A percentile compares a stretch with the other conserved stretches of the same genome.
Evolutionary conservation across 2,797 vertebrate genomes (phyloP).

Genomic region (Synaphobranchus kaupii): DNA sequence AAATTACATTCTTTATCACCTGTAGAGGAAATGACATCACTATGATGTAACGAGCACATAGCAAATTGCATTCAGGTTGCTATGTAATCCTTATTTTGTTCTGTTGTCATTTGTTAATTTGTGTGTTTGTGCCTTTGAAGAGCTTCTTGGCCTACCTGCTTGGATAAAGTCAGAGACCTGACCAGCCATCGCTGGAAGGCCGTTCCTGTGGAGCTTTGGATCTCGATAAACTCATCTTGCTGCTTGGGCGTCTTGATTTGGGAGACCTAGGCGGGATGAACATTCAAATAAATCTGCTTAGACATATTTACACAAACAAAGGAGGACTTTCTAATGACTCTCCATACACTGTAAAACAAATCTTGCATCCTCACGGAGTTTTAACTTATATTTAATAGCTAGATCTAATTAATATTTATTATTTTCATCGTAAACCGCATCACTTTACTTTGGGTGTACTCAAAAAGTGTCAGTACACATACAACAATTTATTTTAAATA

Average conservation of each 20-base stretch:
- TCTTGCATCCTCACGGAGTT: no score
- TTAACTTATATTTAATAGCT: no score
- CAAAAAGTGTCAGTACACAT: no score
- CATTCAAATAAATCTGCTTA: constrained; percentile 13
- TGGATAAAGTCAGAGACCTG: constrained; percentile 84
- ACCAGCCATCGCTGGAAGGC: constrained; percentile 96
- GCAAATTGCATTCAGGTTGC: neutral
- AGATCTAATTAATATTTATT: no score
- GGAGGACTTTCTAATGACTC: neutral
- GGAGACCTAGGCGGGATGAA: constrained; percentile 75
- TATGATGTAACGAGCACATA: constrained; percentile 12
- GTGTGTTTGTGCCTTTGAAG: neutral
- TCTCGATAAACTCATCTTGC: constrained; percentile 97
- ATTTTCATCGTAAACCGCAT: no score
- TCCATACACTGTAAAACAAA: no score
- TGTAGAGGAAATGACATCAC: constrained; percentile 54
- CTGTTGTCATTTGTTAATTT: neutral
- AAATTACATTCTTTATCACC: constrained; percentile 92
- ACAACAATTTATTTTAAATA: no score
- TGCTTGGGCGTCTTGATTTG: constrained; percentile 93
- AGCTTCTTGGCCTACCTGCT: constrained; percentile 78
- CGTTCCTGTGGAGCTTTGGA: constrained; percentile 94
- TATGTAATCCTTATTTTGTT: neutral
- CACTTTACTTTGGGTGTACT: no score
- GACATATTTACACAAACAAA: neutral